These are phyloP conservation scores for Danaus melanippus DNA, from an alignment of 1,140 invertebrate species.

Conservation along the genomic window DNA sequence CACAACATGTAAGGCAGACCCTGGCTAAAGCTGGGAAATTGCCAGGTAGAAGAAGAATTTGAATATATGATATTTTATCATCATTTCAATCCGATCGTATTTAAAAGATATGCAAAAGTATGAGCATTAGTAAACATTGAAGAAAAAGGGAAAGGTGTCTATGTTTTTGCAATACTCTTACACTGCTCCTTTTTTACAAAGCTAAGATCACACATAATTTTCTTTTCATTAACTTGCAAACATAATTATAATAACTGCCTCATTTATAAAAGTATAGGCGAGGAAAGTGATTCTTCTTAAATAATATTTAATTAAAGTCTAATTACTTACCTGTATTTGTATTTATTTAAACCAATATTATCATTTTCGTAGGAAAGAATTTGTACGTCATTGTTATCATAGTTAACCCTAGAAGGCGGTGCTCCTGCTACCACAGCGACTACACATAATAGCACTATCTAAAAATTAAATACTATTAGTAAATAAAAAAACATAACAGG, in stretches of 20 bases:
- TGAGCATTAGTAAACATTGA: no score
- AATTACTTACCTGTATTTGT: constrained; percentile 38
- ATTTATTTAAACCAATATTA: constrained; percentile 31
- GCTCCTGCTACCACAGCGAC: constrained; percentile 27
- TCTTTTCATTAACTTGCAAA: no score
- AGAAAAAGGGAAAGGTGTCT: no score
- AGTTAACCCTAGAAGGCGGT: constrained; percentile 15
- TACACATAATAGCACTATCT: constrained; percentile 36
- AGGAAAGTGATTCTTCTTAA: background rate
- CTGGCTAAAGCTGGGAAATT: no score
- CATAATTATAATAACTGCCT: background rate
- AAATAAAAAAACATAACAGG: constrained; percentile 6
- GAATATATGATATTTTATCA: no score
- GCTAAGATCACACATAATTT: no score
- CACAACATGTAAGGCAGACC: no score
- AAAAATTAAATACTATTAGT: constrained; percentile 17
- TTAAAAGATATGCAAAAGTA: no score
- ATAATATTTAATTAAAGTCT: background rate
- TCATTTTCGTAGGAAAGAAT: constrained; percentile 52
- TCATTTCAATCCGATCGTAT: no score
- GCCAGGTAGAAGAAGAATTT: no score
- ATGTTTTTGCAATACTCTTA: no score
- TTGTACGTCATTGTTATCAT: constrained; percentile 33
- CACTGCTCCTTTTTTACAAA: no score
- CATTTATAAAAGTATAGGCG: background rate